Evolutionary conservation across 2,888 invertebrate species (phyloP).

Genomic region (Ophion ventricosus): DNA sequence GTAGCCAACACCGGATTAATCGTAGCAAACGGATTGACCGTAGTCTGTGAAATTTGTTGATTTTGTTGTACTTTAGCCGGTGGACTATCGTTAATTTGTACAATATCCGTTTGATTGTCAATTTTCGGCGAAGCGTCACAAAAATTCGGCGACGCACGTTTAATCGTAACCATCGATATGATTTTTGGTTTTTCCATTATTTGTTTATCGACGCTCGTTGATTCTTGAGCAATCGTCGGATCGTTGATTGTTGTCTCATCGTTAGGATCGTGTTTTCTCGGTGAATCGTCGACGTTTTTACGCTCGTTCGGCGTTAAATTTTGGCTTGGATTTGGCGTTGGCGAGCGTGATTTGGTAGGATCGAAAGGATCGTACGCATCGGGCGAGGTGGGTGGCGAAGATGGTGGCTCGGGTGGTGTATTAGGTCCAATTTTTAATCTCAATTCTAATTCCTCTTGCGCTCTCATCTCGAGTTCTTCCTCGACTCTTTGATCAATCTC

Average conservation of each 20-base stretch:
- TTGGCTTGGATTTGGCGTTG: conserved; percentile 84
- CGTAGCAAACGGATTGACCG: conserved; percentile 76
- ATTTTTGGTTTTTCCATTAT: conserved; percentile 80
- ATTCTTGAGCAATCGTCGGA: conserved; percentile 66
- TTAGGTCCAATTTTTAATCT: conserved; percentile 86
- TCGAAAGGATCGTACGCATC: conserved; percentile 96
- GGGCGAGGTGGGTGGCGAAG: conserved; percentile 89
- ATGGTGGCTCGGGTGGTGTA: conserved; percentile 89
- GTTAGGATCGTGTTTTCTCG: conserved; percentile 73
- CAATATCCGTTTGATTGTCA: conserved; percentile 66
- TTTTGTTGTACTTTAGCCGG: conserved; percentile 71
- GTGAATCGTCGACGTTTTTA: conserved; percentile 71
- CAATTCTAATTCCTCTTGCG: conserved; percentile 80
- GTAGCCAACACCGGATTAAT: conserved; percentile 82
- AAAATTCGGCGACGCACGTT: conserved; percentile 78
- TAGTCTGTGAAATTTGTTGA: conserved; percentile 72
- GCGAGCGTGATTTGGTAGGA: conserved; percentile 92
- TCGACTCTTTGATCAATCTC: conserved; percentile 78
- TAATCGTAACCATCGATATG: conserved; percentile 82
- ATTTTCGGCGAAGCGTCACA: conserved; percentile 72
- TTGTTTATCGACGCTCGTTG: conserved; percentile 60
- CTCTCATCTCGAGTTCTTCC: conserved; percentile 81
- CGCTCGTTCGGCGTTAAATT: conserved; percentile 74
- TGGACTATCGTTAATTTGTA: conserved; percentile 68
- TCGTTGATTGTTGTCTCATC: conserved; percentile 70